Base-by-base conservation (phyloP, 2,113 vertebrate genomes). In the Channa maculata region DNA sequence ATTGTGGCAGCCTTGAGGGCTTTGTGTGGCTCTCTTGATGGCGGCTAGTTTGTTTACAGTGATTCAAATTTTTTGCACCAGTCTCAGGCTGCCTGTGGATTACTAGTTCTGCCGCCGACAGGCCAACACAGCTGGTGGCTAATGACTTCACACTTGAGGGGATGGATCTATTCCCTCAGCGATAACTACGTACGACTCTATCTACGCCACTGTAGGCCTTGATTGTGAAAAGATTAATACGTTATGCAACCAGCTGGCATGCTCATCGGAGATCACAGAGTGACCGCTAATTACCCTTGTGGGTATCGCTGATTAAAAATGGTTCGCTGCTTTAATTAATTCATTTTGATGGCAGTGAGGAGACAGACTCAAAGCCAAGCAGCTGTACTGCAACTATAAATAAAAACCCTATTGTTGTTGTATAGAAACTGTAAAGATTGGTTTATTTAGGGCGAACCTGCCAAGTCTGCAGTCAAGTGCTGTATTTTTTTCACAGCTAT, bases 71-170 rank as follows among this genome's bases (percentile, higher is more conserved):
- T 71, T 57, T 44, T 38, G 15, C 59, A 69, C 24, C 63, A 48
- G 71, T 66, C 62, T 46, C 44, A 59, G 51, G 37, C 34, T 1
- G n/a, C 57, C 70, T 38, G 53, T 43, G 64, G 77, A 80, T 78
- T 70, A 71, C 64, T 77, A 50, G 38, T 43, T 60, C 53, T 77
- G 71, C 68, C 49, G 73, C 52, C 10, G 54, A 77, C 75, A 77
- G 79, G 53, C 65, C n/a, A 51, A 46, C 70, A 34, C 85, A 70
- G 82, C 79, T 83, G 82, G 71, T 69, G 57, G 79, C 69, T 75
- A 71, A 86, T 83, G 82, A 73, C 83, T 83, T 53, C 63, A 78
- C 82, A 83, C 80, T 72, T 78, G 70, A 82, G 63, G 54, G 72
- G 69, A 55, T 34, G 54, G 69, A 70, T 12, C 48, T 73, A 64